Conservation (phyloP, 2,888 invertebrate species). For the Tanaodytes sp. region DNA sequence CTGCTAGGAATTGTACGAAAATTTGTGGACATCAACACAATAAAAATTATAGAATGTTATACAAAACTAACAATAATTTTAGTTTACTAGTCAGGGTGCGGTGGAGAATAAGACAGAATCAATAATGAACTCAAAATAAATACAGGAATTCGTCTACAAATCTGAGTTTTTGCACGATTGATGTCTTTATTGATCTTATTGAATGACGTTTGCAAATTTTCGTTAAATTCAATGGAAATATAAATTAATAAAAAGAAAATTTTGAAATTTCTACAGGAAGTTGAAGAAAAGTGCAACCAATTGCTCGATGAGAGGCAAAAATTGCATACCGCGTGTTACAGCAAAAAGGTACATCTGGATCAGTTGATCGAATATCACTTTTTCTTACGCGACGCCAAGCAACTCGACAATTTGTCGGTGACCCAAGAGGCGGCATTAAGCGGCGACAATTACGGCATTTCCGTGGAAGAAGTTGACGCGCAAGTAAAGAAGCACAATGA, state of each 20-base stretch:
- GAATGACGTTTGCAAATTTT: too few species aligned
- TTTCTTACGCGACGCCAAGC: slow-evolving; percentile 94
- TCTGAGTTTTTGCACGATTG: too few species aligned
- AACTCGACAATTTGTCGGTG: slow-evolving; percentile 89
- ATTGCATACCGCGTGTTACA: slow-evolving; percentile 89
- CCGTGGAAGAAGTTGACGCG: slow-evolving; percentile 91
- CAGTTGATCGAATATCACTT: slow-evolving; percentile 94
- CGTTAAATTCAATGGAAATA: too few species aligned
- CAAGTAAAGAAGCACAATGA: slow-evolving; percentile 94
- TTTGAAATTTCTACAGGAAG: slow-evolving; percentile 77
- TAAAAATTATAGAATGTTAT: too few species aligned
- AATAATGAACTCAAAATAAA: too few species aligned
- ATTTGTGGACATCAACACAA: too few species aligned
- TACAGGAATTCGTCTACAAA: not conserved
- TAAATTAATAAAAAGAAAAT: not conserved
- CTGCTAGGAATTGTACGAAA: too few species aligned
- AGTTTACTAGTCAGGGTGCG: too few species aligned
- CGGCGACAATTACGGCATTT: slow-evolving; percentile 82
- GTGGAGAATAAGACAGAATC: too few species aligned
- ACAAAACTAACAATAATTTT: too few species aligned
- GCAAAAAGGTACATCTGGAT: slow-evolving; percentile 89
- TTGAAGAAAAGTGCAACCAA: slow-evolving; percentile 84
- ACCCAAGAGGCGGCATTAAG: slow-evolving; percentile 88
- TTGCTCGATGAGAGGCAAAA: slow-evolving; percentile 85
- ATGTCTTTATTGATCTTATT: too few species aligned